A percentile compares a stretch with the other conserved stretches of the same genome.
phyloP scores from a whole-genome alignment of 2,888 invertebrate genomes.

The Drosophila multiciliata region DNA sequence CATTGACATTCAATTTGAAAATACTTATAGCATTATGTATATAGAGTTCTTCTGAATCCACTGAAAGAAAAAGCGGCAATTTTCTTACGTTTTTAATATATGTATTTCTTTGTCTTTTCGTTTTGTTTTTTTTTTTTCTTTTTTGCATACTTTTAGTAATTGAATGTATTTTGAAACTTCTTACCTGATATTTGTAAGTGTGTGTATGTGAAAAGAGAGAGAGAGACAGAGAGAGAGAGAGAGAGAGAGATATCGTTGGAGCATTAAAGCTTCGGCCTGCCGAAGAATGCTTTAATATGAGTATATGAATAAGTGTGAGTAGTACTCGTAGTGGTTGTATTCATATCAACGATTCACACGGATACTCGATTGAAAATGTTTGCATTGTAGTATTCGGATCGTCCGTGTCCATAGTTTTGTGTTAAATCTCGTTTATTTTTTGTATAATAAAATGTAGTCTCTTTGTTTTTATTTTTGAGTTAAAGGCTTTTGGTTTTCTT shows the following conservation, averaged over 20 bases:
- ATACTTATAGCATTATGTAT: constrained; percentile 43
- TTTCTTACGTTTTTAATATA: background rate
- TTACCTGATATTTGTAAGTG: constrained; percentile 25
- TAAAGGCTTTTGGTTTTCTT: constrained; percentile 76
- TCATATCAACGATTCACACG: constrained; percentile 4
- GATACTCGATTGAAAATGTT: constrained; percentile 47
- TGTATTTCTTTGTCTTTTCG: background rate
- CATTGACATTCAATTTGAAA: constrained; percentile 69
- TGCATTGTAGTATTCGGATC: constrained; percentile 35
- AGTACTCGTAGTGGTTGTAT: constrained; percentile 1
- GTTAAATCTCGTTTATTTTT: background rate
- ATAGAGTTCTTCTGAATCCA: constrained; percentile 17
- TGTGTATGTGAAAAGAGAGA: constrained; percentile 13
- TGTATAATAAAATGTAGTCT: constrained; percentile 81
- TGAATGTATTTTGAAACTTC: constrained; percentile 26
- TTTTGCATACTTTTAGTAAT: constrained; percentile 18
- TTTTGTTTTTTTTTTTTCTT: background rate
- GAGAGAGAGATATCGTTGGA: constrained; percentile 22
- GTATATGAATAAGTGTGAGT: background rate
- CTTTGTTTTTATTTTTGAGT: constrained; percentile 68
- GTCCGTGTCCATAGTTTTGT: constrained; percentile 22
- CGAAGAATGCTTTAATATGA: constrained; percentile 58
- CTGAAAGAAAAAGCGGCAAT: constrained; percentile 3
- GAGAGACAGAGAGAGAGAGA: background rate
- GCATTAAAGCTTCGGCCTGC: constrained; percentile 70